These are phyloP conservation scores for Drosophila tropicalis DNA, from an alignment of 1,140 invertebrate species.

Conservation along the genomic window DNA sequence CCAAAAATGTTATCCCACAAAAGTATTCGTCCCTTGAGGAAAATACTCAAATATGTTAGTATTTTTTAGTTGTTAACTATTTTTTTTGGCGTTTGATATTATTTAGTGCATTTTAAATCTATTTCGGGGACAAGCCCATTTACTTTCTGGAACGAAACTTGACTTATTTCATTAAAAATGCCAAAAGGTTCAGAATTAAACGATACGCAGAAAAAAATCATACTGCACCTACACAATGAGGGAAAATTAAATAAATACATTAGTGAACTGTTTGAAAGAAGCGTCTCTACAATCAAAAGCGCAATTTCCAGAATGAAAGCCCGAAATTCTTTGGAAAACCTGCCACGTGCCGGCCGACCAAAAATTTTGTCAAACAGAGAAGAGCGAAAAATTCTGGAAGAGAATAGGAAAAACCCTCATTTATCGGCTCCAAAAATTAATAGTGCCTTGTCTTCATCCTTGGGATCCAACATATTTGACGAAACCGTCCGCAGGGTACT, in stretches of 20 bases:
- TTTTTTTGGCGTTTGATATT: neutral
- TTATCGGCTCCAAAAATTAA: too few species aligned
- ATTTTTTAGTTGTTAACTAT: neutral
- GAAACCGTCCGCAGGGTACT: neutral
- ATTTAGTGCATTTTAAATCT: neutral
- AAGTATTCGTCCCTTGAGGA: neutral
- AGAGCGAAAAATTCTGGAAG: too few species aligned
- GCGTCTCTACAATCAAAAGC: neutral
- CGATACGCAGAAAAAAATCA: neutral
- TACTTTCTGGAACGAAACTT: slow-evolving; percentile 5
- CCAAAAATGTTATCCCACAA: neutral
- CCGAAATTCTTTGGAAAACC: neutral
- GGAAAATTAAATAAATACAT: neutral
- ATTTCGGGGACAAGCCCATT: slow-evolving; percentile 1
- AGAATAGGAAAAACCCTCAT: too few species aligned
- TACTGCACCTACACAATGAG: slow-evolving; percentile 4
- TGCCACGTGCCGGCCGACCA: too few species aligned
- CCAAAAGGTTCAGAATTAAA: too few species aligned
- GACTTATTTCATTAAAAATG: too few species aligned
- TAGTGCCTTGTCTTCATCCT: too few species aligned
- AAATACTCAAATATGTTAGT: slow-evolving; percentile 1
- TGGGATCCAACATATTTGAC: too few species aligned
- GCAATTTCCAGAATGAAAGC: neutral
- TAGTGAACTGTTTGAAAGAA: neutral
- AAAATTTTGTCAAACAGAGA: too few species aligned